Base-by-base conservation (phyloP, 2,797 vertebrate genomes). In the Steatocranus sp. region DNA sequence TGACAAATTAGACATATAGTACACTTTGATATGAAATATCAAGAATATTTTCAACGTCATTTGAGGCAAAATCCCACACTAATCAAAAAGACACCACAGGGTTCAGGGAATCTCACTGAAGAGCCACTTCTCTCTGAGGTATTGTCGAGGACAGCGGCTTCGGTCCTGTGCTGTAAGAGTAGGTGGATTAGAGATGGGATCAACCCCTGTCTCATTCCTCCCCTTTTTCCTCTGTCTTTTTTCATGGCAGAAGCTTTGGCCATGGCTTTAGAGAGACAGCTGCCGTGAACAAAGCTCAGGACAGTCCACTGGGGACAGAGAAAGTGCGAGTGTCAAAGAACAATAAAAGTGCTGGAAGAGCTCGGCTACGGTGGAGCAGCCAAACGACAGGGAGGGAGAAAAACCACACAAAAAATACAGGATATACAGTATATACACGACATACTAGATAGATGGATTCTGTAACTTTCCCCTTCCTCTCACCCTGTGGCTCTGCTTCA, bases 221-320 rank as follows among this genome's bases (percentile, higher is more conserved):
- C 70, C 56, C 68, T 76, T 66, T 51, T 63, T 49, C 46, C 66
- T 66, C 68, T 53, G 25, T 81, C 58, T 76, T 84, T 79, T 75
- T 70, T 34, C 86, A 90, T 81, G 82, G 86, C 75, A 73, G 77
- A 90, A 94, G 91, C 90, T 93, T 90, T 91, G 91, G 85, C 91
- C 87, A 79, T 34, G 86, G 94, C 91, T 94, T 95, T 93, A 90
- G 88, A 92, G 91, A 93, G 90, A 89, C 88, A 81, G 88, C 86
- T 79, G 87, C 92, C 89, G 91, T 91, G 91, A 93, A 90, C 88
- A 90, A 92, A 90, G 91, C 91, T 92, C 90, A 92, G 89, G 89
- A 91, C 88, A 63, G 86, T 90, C 92, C 83, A 11, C 6, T 63
- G 2, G 89, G 88, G 91, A 93, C 23, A 25, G 61, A 79, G 76